Percentiles rank a stretch among this genome's conserved stretches.
phyloP scores from a whole-genome alignment of 92 coral and sea anemone genomes.

The Actinernus sp. region DNA sequence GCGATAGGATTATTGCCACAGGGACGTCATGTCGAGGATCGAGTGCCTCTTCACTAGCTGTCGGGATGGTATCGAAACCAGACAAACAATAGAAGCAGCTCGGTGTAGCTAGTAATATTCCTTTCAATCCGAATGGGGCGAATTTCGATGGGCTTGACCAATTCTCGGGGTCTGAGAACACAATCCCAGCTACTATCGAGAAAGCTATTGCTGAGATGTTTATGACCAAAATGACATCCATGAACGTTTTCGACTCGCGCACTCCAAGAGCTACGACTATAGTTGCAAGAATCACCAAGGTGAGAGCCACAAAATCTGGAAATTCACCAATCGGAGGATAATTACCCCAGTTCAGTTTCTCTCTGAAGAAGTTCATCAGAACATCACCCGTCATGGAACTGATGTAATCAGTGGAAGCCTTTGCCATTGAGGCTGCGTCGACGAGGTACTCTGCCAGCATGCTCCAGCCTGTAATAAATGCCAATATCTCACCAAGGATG shows the following conservation, averaged over 20 bases:
- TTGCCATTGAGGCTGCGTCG: constrained; percentile 74
- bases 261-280: constrained; percentile 74
- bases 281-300: constrained; percentile 55
- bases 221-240: constrained; percentile 42
- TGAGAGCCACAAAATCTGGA: constrained; percentile 75
- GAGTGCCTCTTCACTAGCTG: constrained; percentile 81
- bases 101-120: constrained; percentile 76
- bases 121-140: constrained; percentile 78
- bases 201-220: constrained; percentile 64
- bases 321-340: constrained; percentile 48
- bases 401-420: constrained; percentile 77
- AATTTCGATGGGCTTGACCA: constrained; percentile 82
- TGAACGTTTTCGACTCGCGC: constrained; percentile 65
- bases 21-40: constrained; percentile 74
- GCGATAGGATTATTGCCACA: constrained; percentile 51
- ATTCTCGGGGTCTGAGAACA: constrained; percentile 63
- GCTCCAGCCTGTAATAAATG: constrained; percentile 86
- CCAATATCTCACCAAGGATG: constrained; percentile 85
- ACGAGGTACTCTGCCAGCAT: constrained; percentile 77
- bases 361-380: constrained; percentile 38
- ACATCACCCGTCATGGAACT: constrained; percentile 64
- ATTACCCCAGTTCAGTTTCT: constrained; percentile 55
- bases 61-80: constrained; percentile 82
- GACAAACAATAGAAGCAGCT: constrained; percentile 77
- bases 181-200: constrained; percentile 65